Percentiles rank a stretch among this genome's conserved stretches.
Evolutionary conservation across 2,113 vertebrate species (phyloP).

Genomic region (Nothoprocta pentlandii): DNA sequence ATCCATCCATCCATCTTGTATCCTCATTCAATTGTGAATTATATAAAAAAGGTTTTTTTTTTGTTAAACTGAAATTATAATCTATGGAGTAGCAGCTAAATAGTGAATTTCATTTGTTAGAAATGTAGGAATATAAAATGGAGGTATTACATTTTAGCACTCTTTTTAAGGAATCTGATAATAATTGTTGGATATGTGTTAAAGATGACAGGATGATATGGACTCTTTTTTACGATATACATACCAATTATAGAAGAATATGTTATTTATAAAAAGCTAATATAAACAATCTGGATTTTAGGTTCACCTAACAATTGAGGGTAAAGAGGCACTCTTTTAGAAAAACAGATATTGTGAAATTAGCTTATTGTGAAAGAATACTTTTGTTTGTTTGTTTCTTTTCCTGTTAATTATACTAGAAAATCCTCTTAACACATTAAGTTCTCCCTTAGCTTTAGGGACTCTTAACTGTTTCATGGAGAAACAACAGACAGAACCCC

Average conservation of each 20-base stretch:
- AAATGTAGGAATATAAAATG: constrained; percentile 38
- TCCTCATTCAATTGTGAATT: neutral
- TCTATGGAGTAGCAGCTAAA: neutral
- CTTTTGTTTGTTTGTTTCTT: neutral
- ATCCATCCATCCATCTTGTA: no score
- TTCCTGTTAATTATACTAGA: neutral
- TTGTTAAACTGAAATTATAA: neutral
- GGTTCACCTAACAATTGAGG: neutral
- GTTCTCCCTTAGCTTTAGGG: neutral
- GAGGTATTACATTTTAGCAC: neutral
- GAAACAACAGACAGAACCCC: neutral
- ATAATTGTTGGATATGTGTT: neutral
- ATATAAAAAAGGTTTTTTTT: neutral
- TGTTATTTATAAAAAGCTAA: no score
- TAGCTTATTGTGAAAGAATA: neutral
- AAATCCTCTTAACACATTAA: neutral
- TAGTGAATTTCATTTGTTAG: neutral
- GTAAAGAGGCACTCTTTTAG: neutral
- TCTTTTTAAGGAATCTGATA: neutral
- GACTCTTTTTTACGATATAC: neutral
- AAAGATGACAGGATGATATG: neutral
- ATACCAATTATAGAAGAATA: no score
- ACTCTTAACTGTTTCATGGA: neutral
- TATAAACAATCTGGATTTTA: no score
- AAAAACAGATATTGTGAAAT: neutral